Conservation (phyloP, 1,140 invertebrate species). For the Zaprionus inermis region DNA sequence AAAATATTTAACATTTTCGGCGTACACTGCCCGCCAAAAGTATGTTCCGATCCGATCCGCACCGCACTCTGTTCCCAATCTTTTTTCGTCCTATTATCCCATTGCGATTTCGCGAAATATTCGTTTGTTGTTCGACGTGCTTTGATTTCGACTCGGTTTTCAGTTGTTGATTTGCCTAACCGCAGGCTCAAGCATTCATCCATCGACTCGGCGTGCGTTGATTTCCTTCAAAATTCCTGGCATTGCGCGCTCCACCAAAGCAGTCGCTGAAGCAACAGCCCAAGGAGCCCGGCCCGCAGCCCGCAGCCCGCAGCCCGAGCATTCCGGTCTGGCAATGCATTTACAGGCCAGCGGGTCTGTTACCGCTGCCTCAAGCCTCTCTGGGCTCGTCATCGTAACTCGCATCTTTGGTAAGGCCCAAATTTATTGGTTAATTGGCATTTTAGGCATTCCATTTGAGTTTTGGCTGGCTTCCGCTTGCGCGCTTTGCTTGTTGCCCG, state of each 20-base stretch:
- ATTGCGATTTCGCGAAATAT: conserved; percentile 23
- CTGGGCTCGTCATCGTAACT: conserved; percentile 5
- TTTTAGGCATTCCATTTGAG: conserved; percentile 60
- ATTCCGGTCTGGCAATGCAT: conserved; percentile 37
- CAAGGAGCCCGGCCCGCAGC: not conserved
- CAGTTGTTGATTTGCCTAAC: conserved; percentile 45
- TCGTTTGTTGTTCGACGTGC: conserved; percentile 36
- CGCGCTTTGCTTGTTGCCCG: not conserved
- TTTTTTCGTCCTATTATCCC: conserved; percentile 18
- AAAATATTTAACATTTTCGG: conserved; percentile 77
- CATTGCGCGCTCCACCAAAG: conserved; percentile 36
- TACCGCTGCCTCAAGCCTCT: conserved; percentile 13
- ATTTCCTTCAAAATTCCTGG: conserved; percentile 53
- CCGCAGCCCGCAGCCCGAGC: not conserved
- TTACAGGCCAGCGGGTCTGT: not conserved
- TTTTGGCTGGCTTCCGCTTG: conserved; percentile 1
- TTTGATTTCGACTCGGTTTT: conserved; percentile 39
- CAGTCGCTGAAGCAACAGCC: not conserved
- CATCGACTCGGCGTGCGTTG: conserved; percentile 8
- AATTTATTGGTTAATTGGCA: conserved; percentile 72
- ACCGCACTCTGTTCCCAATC: not conserved
- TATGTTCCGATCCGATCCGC: conserved; percentile 34
- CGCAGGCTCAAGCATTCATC: conserved; percentile 35
- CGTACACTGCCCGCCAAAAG: conserved; percentile 46
- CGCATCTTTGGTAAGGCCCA: conserved; percentile 23